Conservation (phyloP, 2,113 vertebrate species). For the Melanocharis versteri region DNA sequence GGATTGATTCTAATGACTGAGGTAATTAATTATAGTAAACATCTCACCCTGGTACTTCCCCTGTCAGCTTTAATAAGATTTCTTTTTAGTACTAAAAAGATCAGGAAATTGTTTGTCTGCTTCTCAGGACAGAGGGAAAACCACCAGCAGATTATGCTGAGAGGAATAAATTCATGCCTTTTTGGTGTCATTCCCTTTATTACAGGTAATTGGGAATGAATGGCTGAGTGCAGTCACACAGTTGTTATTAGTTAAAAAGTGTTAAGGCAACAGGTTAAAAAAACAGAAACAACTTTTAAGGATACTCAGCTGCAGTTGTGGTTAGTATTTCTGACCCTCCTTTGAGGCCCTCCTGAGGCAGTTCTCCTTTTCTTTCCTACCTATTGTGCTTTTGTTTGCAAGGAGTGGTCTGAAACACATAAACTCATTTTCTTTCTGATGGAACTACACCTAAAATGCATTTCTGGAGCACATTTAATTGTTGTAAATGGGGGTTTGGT, state of each 20-base stretch:
- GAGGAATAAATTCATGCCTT: background rate
- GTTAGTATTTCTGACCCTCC: background rate
- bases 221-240: background rate
- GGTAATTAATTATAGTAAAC: conserved; percentile 69
- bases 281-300: background rate
- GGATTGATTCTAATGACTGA: conserved; percentile 98
- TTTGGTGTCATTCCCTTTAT: background rate
- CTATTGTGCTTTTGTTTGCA: background rate
- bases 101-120: background rate
- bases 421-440: background rate
- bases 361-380: background rate
- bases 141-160: background rate
- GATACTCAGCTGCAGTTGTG: background rate
- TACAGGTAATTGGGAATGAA: background rate
- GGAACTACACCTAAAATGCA: background rate
- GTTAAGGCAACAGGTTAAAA: background rate
- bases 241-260: background rate
- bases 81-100: background rate
- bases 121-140: background rate
- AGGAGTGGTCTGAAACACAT: background rate
- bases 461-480: background rate
- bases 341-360: background rate
- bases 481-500: background rate
- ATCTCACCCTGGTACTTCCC: background rate
- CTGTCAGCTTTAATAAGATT: background rate